Evolutionary conservation across 1,140 invertebrate species (phyloP).

Genomic region (Drosophila quadrilineata): DNA sequence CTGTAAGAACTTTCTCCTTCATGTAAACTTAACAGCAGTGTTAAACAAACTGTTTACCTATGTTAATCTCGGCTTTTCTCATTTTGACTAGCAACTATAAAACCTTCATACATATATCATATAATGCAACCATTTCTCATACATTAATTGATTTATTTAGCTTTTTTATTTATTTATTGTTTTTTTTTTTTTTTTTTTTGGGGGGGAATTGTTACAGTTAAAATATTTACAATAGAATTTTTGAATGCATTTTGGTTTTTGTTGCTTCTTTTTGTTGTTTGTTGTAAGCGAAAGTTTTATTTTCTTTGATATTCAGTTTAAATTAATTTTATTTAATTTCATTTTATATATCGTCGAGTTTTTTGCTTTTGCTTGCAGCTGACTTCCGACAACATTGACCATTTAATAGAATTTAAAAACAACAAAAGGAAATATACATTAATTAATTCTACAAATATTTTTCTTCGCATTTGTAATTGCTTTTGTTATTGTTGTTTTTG

Average conservation of each 20-base stretch:
- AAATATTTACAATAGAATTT: slow-evolving; percentile 70
- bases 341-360: background rate
- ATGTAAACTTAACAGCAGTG: no score
- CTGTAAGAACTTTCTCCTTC: no score
- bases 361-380: slow-evolving; percentile 18
- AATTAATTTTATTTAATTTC: slow-evolving; percentile 13
- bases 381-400: no score
- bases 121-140: background rate
- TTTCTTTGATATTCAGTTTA: background rate
- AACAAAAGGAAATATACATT: slow-evolving; percentile 4
- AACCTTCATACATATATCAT: no score
- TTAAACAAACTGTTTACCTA: no score
- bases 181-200: slow-evolving; percentile 6
- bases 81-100: no score
- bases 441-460: slow-evolving; percentile 16
- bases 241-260: slow-evolving; percentile 19
- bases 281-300: no score
- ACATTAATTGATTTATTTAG: slow-evolving; percentile 27
- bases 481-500: slow-evolving; percentile 34
- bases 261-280: no score
- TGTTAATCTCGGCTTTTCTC: no score
- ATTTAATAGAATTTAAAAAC: background rate
- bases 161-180: slow-evolving; percentile 54
- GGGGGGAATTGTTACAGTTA: slow-evolving; percentile 64
- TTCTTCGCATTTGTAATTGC: slow-evolving; percentile 10